Percentiles rank a stretch among this genome's conserved stretches.
These are phyloP conservation scores for Dastarcus helophoroides DNA, from an alignment of 2,888 invertebrate genomes.

Conservation along the genomic window DNA sequence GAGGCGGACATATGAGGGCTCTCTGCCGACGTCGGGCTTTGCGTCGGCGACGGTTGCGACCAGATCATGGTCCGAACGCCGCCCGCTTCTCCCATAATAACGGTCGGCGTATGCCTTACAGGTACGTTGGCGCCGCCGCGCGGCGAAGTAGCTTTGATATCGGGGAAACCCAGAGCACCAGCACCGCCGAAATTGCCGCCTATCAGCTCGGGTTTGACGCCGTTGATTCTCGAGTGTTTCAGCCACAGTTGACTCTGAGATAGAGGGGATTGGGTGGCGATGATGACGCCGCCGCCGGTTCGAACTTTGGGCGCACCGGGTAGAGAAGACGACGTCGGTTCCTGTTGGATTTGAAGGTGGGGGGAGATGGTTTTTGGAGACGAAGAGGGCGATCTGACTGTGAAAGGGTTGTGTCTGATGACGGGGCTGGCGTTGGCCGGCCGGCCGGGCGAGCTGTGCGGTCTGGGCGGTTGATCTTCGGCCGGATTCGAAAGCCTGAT, in stretches of 20 bases:
- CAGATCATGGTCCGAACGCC: conserved; percentile 67
- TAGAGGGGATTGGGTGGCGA: conserved; percentile 25
- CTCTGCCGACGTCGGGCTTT: conserved; percentile 12
- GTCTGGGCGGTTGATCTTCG: conserved; percentile 32
- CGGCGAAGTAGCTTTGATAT: conserved; percentile 12
- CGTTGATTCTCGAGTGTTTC: conserved; percentile 54
- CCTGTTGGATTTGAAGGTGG: conserved; percentile 3
- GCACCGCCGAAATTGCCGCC: conserved; percentile 41
- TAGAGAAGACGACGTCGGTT: conserved; percentile 19
- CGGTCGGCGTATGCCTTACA: conserved; percentile 65
- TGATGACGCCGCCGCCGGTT: conserved; percentile 34
- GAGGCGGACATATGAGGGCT: conserved; percentile 29
- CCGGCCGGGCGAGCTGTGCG: conserved; percentile 36
- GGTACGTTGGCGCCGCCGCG: conserved; percentile 23
- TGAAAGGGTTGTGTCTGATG: conserved; percentile 14
- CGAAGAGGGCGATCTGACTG: conserved; percentile 14
- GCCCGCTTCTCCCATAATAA: conserved; percentile 88
- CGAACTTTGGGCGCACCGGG: conserved; percentile 14
- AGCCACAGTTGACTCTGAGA: conserved; percentile 34
- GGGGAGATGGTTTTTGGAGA: conserved; percentile 7
- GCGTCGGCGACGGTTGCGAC: conserved; percentile 41
- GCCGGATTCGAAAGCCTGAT: conserved; percentile 29
- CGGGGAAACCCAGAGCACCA: conserved; percentile 7
- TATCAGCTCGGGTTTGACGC: conserved; percentile 68
- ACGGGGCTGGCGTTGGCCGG: conserved; percentile 33